Conservation (phyloP, 1,140 invertebrate genomes). For the Papilio aristodemus region DNA sequence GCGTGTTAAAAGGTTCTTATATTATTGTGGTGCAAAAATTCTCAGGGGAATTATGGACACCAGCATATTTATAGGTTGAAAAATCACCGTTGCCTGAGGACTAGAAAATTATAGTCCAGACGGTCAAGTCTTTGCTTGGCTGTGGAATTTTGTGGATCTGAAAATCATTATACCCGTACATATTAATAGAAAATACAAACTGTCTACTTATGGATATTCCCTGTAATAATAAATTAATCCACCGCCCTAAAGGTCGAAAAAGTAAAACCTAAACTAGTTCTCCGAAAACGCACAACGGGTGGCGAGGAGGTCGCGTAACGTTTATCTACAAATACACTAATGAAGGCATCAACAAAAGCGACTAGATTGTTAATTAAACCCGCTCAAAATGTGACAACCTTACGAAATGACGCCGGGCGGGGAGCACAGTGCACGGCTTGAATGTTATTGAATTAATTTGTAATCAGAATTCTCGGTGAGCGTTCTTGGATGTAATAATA, state of each 20-base stretch:
- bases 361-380: slow-evolving; percentile 80
- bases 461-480: slow-evolving; percentile 74
- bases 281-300: slow-evolving; percentile 50
- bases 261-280: slow-evolving; percentile 37
- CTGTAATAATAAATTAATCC: neutral
- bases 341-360: slow-evolving; percentile 79
- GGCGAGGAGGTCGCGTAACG: slow-evolving; percentile 68
- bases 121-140: no score
- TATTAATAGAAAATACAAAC: no score
- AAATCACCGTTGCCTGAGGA: no score
- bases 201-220: neutral
- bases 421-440: slow-evolving; percentile 72
- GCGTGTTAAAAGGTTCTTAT: no score
- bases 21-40: no score
- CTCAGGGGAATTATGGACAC: no score
- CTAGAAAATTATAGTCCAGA: no score
- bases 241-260: neutral
- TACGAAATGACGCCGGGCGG: slow-evolving; percentile 72
- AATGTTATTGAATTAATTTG: slow-evolving; percentile 77
- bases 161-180: no score
- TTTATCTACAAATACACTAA: slow-evolving; percentile 80
- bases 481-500: slow-evolving; percentile 67
- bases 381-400: slow-evolving; percentile 79
- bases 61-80: no score
- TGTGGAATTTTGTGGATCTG: no score